Base-by-base conservation (phyloP, 2,888 invertebrate genomes). In the Aromia moschata region DNA sequence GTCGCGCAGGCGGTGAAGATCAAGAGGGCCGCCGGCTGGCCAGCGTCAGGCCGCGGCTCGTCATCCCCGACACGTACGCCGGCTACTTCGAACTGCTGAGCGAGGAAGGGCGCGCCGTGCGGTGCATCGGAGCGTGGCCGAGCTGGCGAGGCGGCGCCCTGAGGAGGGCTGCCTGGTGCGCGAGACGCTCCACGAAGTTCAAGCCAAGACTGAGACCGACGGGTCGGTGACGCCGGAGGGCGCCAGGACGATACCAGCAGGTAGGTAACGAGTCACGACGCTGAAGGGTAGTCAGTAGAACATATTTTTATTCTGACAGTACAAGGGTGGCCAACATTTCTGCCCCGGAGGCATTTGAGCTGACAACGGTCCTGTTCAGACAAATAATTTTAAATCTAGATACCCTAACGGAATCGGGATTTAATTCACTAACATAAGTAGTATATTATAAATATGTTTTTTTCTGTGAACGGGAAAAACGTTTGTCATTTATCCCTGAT, bases 11-110 rank as follows among this genome's bases (percentile, higher is more conserved):
- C 92, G 46, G 93, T 94, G 64, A 95, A 94, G 83, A 89, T 94
- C 75, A 94, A 79, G 94, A 94, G 80, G 93, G 93, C 0, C 85
- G 93, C 65, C 84, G 93, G 58, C 88, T 92, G 74, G 90, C 91
- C 30, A 89, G 90, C 71, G 88, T 93, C 17, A 89, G 91, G 41
- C 92, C 92, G 4, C 87, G 94, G 75, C 85, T 96, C 64, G 91
- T 94, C 49, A 94, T 97, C 61, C 96, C 97, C 3, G 92, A 95
- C 73, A 88, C 91, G 0, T 96, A 95, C 79, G 86, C 90, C 67
- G 97, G 97, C 5, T 96, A 92, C 82, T 97, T 97, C 79, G 96
- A 97, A 80, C 85, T 97, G 47, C 83, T 97, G 25, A 96, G 95
- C 76, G 96, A 97, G 81, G 96, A 97, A 80, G 96, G 96, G 0